Evolutionary conservation across 1,140 invertebrate genomes (phyloP).

Genomic region (Ceratina japonica): DNA sequence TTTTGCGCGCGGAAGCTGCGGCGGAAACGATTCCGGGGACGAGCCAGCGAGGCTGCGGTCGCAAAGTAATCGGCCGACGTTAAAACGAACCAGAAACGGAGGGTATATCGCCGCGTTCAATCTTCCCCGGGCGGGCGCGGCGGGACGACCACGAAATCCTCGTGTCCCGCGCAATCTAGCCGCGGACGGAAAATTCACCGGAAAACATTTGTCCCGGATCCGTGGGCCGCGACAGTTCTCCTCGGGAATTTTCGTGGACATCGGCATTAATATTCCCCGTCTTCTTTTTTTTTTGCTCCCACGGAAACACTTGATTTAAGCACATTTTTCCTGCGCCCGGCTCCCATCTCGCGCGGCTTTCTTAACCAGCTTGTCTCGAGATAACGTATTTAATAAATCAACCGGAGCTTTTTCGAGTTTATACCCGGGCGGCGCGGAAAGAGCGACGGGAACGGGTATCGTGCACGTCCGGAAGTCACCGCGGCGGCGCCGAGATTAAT

Average conservation of each 20-base stretch:
- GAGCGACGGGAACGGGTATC: neutral
- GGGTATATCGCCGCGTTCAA: conserved; percentile 13
- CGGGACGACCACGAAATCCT: conserved; percentile 6
- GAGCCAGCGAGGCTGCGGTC: neutral
- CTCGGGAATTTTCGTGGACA: neutral
- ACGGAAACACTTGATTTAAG: conserved; percentile 25
- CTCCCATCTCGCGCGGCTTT: neutral
- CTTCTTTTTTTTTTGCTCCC: neutral
- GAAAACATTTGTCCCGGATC: conserved; percentile 9
- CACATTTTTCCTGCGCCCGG: neutral
- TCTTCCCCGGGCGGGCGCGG: neutral
- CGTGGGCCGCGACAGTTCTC: neutral
- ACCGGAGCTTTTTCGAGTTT: neutral
- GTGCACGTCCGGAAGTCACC: conserved; percentile 1
- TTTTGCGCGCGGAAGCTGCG: neutral
- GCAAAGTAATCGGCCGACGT: conserved; percentile 11
- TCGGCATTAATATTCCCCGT: conserved; percentile 27
- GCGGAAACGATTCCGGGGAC: neutral
- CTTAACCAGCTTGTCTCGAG: neutral
- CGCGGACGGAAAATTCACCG: conserved; percentile 2
- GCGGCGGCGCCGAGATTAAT: conserved; percentile 30
- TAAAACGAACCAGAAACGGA: conserved; percentile 7
- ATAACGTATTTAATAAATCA: conserved; percentile 40
- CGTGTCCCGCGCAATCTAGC: neutral
- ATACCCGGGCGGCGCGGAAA: neutral